Conservation (phyloP, 2,113 vertebrate species). For the Nesospiza acunhae region DNA sequence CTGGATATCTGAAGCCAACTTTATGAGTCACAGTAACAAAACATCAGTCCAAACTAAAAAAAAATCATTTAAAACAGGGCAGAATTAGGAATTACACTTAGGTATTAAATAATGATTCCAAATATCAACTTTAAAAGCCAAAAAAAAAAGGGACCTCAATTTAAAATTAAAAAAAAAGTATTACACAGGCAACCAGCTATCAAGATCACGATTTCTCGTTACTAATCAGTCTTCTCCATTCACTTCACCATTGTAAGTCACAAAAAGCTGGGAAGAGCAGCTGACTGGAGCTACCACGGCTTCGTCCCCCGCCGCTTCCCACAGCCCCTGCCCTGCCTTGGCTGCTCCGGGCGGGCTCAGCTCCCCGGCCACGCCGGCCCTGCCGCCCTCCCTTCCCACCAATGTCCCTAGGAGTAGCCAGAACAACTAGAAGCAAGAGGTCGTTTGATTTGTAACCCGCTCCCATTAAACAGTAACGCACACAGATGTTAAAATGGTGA, state of each 20-base stretch:
- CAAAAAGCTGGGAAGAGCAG: not conserved
- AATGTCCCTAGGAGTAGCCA: rapidly evolving
- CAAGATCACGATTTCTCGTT: not conserved
- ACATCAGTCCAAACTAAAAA: not conserved
- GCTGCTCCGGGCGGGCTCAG: not conserved
- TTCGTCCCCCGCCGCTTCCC: not conserved
- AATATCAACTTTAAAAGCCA: not conserved
- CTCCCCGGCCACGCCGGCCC: not conserved
- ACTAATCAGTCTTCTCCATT: not conserved
- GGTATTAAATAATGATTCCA: not conserved
- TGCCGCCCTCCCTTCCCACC: not conserved
- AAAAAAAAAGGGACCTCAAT: not conserved
- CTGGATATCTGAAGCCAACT: not conserved
- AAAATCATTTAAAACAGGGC: not conserved
- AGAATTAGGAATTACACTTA: not conserved
- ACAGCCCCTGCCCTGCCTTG: not conserved
- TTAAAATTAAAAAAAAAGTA: not conserved
- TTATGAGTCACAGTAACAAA: not conserved
- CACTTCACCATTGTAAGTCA: rapidly evolving
- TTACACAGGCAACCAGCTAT: not conserved
- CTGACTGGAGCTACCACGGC: not conserved
- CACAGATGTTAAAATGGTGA: rapidly evolving
- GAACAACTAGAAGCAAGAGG: not conserved
- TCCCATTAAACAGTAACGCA: not conserved
- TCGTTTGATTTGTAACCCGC: not conserved